Evolutionary conservation across 1,140 invertebrate genomes (phyloP), one percentile per base, ranked within the genome.

Genomic region (Eubasilissa regina): DNA sequence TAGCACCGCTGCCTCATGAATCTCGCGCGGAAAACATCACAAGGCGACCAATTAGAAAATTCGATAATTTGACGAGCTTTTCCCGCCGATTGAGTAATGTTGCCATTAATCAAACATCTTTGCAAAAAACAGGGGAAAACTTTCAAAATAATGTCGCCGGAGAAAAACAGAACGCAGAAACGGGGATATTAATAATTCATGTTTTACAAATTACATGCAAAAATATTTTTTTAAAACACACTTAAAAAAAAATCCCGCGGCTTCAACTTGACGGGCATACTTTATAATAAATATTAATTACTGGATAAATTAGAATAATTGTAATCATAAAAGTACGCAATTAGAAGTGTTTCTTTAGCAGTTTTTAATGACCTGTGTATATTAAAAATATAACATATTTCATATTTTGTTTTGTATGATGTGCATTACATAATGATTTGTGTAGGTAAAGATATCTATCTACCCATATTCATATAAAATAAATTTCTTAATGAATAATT

Each of bases 21-120:
- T 80, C 72, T 77, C 60, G 64, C 55, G 64, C n/a, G 70, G 66
- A 80, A 80, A 81, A 81, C 80, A 81, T 78, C 80, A 72, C 76
- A 35, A 77, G 75, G 64, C 72, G 68, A 78, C 80, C 80, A 81
- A 81, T 81, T 81, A 81, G 70, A 81, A 81, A 81, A 81, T 81
- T 78, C 80, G 80, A 81, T 78, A 81, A 81, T 81, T 81, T 81
- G 80, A 77, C 75, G 75, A 81, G 72, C 77, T 75, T 81, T 81
- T 81, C 75, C 75, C 68, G 66, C 48, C 79, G 79, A 80, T 80
- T 76, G 66, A 77, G 64, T 72, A 76, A 81, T 81, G 80, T 73
- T 68, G 60, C 74, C 80, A 78, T 81, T 78, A 81, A 81, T 81
- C 80, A 81, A 81, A 81, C 35, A 75, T 81, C 77, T 45, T 74